Evolutionary conservation across 2,797 vertebrate species (phyloP).

Genomic region (Pygocentrus nattereri): DNA sequence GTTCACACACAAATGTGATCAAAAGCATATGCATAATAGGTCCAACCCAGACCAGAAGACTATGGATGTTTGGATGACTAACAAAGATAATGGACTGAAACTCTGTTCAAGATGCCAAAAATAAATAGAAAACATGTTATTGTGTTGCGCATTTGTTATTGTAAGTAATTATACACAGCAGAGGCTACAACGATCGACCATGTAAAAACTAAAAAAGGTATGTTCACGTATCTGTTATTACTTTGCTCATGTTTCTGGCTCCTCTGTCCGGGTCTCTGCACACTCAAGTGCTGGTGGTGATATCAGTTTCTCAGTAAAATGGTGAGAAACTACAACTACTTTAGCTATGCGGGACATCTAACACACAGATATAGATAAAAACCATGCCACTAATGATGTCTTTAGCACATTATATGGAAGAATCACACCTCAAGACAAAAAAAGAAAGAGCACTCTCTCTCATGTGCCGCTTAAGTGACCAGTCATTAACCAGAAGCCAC

Average conservation of each 20-base stretch:
- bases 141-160: neutral
- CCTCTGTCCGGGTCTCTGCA: neutral
- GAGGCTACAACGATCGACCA: neutral
- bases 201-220: neutral
- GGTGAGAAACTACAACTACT: neutral
- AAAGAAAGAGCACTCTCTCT: neutral
- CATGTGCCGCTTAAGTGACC: neutral
- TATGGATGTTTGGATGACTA: neutral
- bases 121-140: neutral
- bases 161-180: neutral
- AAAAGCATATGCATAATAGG: neutral
- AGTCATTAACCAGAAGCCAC: neutral
- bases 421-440: neutral
- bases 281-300: neutral
- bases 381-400: neutral
- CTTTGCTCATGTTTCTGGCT: neutral
- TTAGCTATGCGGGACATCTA: neutral
- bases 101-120: neutral
- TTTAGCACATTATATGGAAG: neutral
- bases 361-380: constrained; percentile 3
- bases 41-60: neutral
- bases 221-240: neutral
- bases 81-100: neutral
- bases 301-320: neutral
- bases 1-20: too few relatives aligned